A percentile compares a stretch with the other conserved stretches of the same genome.
Conservation (phyloP, 2,888 invertebrate genomes). For the Drosophila tripunctata region DNA sequence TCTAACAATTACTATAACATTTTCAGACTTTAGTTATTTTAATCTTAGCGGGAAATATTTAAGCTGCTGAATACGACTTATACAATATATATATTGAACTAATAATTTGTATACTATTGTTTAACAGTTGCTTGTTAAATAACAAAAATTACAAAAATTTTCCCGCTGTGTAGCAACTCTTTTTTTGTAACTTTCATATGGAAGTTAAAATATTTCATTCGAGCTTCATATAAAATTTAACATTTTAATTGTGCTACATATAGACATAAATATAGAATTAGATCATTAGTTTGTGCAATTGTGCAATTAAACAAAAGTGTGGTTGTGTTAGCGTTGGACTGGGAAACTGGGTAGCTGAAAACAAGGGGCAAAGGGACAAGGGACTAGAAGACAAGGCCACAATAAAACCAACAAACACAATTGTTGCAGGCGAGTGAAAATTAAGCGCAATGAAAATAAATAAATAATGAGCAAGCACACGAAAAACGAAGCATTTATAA, state of each 20-base stretch:
- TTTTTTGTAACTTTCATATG: background rate
- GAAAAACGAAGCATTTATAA: conserved; percentile 60
- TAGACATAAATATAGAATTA: conserved; percentile 55
- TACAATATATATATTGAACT: no score
- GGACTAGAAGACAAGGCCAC: conserved; percentile 6
- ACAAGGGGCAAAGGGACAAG: background rate
- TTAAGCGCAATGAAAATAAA: conserved; percentile 53
- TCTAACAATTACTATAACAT: no score
- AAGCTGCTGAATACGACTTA: no score
- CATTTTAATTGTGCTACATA: conserved; percentile 1
- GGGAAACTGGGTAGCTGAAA: no score
- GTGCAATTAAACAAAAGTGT: conserved; percentile 38
- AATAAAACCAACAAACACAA: conserved; percentile 17
- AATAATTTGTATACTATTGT: no score
- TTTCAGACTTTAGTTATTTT: no score
- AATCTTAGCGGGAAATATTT: no score
- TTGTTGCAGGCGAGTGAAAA: conserved; percentile 40
- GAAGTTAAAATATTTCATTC: background rate
- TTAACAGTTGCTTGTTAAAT: no score
- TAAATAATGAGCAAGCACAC: conserved; percentile 61
- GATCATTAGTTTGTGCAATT: conserved; percentile 53
- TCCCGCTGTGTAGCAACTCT: background rate
- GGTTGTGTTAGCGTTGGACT: no score
- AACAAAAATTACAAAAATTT: background rate
- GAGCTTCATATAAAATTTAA: conserved; percentile 3